These are phyloP conservation scores for Mionectes olivaceus DNA, from an alignment of 2,797 vertebrate genomes.

Conservation along the genomic window DNA sequence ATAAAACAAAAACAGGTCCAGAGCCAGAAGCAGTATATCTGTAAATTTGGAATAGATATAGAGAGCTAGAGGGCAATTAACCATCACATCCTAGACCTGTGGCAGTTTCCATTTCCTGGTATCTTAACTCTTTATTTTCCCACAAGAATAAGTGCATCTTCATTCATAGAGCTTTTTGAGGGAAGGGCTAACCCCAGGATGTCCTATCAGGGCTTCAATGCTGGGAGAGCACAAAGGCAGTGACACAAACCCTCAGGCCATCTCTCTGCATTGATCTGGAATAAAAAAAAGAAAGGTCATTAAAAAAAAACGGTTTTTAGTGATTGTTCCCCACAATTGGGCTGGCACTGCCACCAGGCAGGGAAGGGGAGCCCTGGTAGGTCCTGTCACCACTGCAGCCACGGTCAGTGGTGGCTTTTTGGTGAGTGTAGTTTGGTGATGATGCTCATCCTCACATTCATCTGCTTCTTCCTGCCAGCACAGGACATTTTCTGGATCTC, in stretches of 20 bases:
- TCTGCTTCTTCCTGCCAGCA: not conserved
- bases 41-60: not conserved
- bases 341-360: not conserved
- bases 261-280: not conserved
- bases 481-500: not conserved
- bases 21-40: not conserved
- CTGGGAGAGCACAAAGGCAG: not conserved
- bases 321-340: not conserved
- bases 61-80: not conserved
- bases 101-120: not conserved
- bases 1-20: not conserved
- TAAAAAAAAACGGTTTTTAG: accelerated
- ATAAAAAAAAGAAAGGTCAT: not conserved
- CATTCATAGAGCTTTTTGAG: not conserved
- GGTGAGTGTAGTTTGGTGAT: accelerated
- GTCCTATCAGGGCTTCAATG: not conserved
- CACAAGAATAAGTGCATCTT: accelerated
- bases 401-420: not conserved
- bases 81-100: not conserved
- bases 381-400: not conserved
- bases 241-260: accelerated
- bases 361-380: not conserved
- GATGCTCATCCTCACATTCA: not conserved
- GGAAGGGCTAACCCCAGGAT: not conserved
- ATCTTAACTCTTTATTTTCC: not conserved